These are phyloP conservation scores for Galeopterus variegatus DNA, from an alignment of 2,113 vertebrate genomes.

Conservation along the genomic window DNA sequence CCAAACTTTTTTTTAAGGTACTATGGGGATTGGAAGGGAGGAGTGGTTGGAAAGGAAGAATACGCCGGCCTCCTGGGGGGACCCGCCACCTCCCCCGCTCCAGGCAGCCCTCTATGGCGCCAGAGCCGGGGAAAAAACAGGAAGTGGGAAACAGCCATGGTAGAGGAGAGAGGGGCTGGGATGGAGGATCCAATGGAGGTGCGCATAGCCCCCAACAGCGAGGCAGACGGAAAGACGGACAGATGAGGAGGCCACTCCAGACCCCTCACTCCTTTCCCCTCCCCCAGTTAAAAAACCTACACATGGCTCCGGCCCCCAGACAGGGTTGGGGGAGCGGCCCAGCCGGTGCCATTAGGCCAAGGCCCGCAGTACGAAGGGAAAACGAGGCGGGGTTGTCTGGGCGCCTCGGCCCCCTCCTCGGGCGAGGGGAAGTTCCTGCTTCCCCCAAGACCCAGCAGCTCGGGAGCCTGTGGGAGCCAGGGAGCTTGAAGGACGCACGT, in stretches of 20 bases:
- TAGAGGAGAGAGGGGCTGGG: conserved; percentile 87
- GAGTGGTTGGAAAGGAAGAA: conserved; percentile 58
- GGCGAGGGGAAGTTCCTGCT: not conserved
- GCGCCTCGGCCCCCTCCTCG: conserved; percentile 51
- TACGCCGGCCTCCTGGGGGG: conserved; percentile 70
- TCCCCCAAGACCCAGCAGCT: conserved; percentile 54
- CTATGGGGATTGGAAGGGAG: conserved; percentile 61
- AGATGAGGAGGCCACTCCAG: not conserved
- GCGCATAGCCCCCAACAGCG: not conserved
- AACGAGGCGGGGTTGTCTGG: conserved; percentile 70
- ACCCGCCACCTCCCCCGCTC: conserved; percentile 74
- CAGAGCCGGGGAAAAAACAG: conserved; percentile 89
- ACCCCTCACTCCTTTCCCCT: not conserved
- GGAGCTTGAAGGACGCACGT: conserved; percentile 79
- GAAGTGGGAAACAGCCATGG: conserved; percentile 92
- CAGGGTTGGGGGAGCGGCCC: conserved; percentile 34
- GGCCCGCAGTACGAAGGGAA: conserved; percentile 36
- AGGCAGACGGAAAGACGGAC: not conserved
- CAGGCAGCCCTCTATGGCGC: conserved; percentile 82
- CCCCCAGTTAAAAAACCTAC: not conserved
- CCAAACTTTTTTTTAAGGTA: conserved; percentile 75
- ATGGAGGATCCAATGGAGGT: conserved; percentile 79
- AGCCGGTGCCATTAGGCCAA: conserved; percentile 63
- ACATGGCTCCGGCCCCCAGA: not conserved
- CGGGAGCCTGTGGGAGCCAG: conserved; percentile 54